These are phyloP conservation scores for Glyphotaelius pellucidus DNA, from an alignment of 2,888 invertebrate species.

Conservation along the genomic window DNA sequence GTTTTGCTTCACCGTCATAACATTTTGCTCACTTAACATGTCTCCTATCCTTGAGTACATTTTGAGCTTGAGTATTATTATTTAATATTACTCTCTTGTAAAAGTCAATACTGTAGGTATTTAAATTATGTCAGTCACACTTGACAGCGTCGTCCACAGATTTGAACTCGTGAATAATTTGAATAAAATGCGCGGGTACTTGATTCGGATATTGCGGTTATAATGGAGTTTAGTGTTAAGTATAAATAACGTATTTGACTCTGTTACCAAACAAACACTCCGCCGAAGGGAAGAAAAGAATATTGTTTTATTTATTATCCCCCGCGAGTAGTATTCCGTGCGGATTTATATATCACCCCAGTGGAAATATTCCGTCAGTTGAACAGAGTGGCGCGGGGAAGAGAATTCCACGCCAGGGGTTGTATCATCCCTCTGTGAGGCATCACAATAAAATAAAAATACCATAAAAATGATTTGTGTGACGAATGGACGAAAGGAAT, in stretches of 20 bases:
- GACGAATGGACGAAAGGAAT: conserved; percentile 66
- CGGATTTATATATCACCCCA: conserved; percentile 53
- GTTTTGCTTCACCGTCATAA: too few relatives aligned
- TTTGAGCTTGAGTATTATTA: neutral
- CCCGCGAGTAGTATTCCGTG: conserved; percentile 36
- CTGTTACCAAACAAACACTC: conserved; percentile 44
- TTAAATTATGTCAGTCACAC: neutral
- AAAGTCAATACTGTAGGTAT: neutral
- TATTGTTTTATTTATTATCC: conserved; percentile 41
- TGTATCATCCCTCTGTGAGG: conserved; percentile 58
- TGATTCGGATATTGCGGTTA: neutral
- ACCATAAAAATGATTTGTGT: conserved; percentile 67
- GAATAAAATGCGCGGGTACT: neutral
- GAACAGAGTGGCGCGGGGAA: conserved; percentile 39
- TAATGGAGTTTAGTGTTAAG: neutral
- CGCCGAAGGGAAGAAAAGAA: neutral
- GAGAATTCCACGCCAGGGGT: conserved; percentile 18
- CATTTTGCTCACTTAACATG: too few relatives aligned
- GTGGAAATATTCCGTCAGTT: conserved; percentile 57
- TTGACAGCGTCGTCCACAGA: neutral
- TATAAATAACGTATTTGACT: conserved; percentile 29
- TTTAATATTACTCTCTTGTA: too few relatives aligned
- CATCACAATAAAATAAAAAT: conserved; percentile 66
- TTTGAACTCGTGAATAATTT: neutral
- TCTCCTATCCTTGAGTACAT: too few relatives aligned